Conservation (phyloP, 1,140 invertebrate species). For the Chionoecetes opilio region DNA sequence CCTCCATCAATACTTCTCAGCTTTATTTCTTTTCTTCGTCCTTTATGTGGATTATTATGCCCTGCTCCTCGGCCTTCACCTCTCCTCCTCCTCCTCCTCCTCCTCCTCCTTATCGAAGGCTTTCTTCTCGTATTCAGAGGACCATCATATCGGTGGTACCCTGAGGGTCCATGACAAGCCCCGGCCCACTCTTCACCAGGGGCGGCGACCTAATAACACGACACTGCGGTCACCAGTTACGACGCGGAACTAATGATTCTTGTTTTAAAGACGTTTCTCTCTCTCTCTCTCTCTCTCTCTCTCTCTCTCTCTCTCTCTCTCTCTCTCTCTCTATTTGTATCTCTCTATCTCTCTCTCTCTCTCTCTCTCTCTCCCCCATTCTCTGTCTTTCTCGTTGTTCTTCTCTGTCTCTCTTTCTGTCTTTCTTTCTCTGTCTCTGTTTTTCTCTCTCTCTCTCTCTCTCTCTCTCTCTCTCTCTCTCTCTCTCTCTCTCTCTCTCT, state of each 20-base stretch:
- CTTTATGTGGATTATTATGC: background rate
- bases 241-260: no score
- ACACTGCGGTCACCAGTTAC: no score
- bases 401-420: background rate
- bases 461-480: conserved; percentile 11
- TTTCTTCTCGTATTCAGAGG: no score
- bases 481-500: background rate
- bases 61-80: background rate
- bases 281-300: no score
- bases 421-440: background rate
- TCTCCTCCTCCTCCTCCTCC: background rate
- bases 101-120: no score
- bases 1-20: background rate
- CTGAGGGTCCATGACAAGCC: no score
- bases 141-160: no score
- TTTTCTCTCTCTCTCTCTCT: background rate
- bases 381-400: background rate
- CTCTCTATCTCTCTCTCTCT: background rate
- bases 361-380: background rate
- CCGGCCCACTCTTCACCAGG: no score
- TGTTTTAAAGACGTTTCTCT: no score
- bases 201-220: no score
- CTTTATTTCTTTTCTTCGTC: background rate
- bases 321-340: background rate
- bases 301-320: background rate